Conservation (phyloP, 2,797 vertebrate genomes). For the Malurus splendens region DNA sequence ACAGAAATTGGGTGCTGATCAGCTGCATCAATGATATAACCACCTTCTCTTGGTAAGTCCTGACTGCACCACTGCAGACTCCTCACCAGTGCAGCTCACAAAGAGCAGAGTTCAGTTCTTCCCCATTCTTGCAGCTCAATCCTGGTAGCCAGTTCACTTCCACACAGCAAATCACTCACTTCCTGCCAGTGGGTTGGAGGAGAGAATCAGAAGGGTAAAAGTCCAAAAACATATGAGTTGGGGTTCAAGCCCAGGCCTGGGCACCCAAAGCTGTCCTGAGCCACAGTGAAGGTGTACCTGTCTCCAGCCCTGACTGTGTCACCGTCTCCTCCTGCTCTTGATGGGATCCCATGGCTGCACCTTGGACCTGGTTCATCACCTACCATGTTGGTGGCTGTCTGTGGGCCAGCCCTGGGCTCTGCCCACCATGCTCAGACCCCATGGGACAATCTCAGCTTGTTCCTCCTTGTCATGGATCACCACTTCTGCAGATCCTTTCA, state of each 20-base stretch:
- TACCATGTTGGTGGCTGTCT: background rate
- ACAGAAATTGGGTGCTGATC: background rate
- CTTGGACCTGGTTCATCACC: background rate
- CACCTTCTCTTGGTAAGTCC: background rate
- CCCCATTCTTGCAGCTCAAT: background rate
- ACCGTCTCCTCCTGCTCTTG: background rate
- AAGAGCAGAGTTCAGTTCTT: background rate
- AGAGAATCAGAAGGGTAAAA: background rate
- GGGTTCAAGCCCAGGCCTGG: background rate
- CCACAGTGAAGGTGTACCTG: background rate
- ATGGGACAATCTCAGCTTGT: background rate
- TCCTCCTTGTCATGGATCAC: background rate
- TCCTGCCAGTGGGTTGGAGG: fast-evolving
- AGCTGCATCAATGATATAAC: background rate
- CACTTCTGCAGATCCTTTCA: background rate
- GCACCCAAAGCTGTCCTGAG: background rate
- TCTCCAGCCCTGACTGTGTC: background rate
- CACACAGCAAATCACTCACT: background rate
- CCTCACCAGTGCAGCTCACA: background rate
- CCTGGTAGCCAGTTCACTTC: background rate
- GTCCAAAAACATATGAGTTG: background rate
- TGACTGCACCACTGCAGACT: background rate
- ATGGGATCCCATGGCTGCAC: background rate
- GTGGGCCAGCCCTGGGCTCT: background rate
- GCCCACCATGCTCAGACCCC: background rate